Conservation (phyloP, 2,888 invertebrate species). For the Terebella lapidaria region DNA sequence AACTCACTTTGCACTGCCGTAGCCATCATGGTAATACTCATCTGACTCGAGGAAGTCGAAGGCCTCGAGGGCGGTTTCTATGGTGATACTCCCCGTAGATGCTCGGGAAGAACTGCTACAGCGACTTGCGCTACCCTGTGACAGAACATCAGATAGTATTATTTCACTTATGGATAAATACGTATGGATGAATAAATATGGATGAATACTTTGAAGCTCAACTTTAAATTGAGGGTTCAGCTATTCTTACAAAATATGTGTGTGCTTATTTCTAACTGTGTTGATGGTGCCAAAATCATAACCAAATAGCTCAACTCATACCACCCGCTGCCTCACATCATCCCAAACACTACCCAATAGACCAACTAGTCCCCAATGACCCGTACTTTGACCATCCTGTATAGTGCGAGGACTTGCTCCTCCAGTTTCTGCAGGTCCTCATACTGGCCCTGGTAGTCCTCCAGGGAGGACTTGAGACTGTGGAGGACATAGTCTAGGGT, state of each 20-base stretch:
- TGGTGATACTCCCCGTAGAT: slow-evolving; percentile 54
- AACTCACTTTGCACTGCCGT: slow-evolving; percentile 4
- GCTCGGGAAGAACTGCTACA: slow-evolving; percentile 29
- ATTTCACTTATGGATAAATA: too few relatives aligned
- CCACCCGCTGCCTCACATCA: too few relatives aligned
- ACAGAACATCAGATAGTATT: background rate
- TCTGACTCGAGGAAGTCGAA: slow-evolving; percentile 58
- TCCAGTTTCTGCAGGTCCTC: slow-evolving; percentile 52
- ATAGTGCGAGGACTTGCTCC: slow-evolving; percentile 45
- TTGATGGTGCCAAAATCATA: too few relatives aligned
- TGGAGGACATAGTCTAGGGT: slow-evolving; percentile 48
- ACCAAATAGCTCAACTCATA: too few relatives aligned
- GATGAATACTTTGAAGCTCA: too few relatives aligned
- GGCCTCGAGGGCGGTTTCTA: slow-evolving; percentile 56
- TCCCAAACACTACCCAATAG: too few relatives aligned
- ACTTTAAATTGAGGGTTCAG: too few relatives aligned
- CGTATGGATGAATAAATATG: too few relatives aligned
- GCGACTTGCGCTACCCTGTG: background rate
- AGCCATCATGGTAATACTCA: slow-evolving; percentile 29
- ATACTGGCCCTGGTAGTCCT: slow-evolving; percentile 56
- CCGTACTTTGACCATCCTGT: background rate
- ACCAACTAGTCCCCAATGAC: too few relatives aligned
- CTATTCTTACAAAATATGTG: too few relatives aligned
- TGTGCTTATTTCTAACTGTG: too few relatives aligned
- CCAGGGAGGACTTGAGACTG: slow-evolving; percentile 45